A percentile compares a stretch with the other conserved stretches of the same genome.
phyloP scores from a whole-genome alignment of 1,140 invertebrate genomes.

The Mizuhopecten yessoensis region DNA sequence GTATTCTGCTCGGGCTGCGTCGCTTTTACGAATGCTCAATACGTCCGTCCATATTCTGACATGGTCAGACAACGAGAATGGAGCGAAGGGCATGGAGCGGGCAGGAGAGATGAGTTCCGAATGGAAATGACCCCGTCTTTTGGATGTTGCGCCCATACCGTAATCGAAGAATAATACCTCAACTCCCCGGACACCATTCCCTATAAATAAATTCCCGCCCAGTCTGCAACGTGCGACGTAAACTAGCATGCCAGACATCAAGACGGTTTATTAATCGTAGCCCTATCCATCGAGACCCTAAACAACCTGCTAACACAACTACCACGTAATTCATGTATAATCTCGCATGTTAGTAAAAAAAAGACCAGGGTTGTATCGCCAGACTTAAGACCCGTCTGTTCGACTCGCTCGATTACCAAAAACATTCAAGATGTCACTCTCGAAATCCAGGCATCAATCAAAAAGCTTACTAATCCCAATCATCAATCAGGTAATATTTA shows the following conservation, averaged over 20 bases:
- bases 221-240: neutral
- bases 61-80: neutral
- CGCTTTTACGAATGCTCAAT: neutral
- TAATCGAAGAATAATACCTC: constrained; percentile 8
- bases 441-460: neutral
- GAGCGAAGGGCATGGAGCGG: neutral
- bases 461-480: neutral
- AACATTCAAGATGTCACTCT: neutral
- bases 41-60: neutral
- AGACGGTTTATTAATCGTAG: neutral
- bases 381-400: neutral
- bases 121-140: neutral
- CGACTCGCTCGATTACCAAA: neutral
- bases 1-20: neutral
- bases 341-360: neutral
- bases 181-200: neutral
- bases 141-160: neutral
- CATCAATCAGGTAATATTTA: neutral
- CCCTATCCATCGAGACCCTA: neutral
- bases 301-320: constrained; percentile 21
- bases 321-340: neutral
- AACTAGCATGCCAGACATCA: neutral
- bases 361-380: neutral
- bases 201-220: neutral
- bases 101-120: neutral